phyloP scores from a whole-genome alignment of 2,888 invertebrate species.

The Plutella xylostella region DNA sequence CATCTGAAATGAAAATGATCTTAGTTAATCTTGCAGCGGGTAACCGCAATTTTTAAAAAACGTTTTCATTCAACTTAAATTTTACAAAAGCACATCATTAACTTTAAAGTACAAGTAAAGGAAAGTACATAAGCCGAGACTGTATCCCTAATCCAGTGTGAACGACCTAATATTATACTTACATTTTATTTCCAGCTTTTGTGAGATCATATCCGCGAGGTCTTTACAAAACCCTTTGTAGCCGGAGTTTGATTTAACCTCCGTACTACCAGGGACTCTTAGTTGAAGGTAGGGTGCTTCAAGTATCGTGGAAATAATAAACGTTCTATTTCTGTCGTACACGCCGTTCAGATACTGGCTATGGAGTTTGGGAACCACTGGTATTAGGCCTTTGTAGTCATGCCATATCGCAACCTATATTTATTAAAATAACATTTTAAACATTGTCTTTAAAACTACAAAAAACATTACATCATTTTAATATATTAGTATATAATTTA shows the following conservation, averaged over 20 bases:
- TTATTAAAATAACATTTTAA: not conserved
- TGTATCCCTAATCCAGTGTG: constrained; percentile 7
- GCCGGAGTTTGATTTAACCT: constrained; percentile 76
- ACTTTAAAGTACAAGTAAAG: too few relatives aligned
- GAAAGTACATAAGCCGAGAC: too few relatives aligned
- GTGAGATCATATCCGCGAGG: constrained; percentile 83
- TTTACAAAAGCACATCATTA: too few relatives aligned
- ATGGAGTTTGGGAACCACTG: constrained; percentile 78
- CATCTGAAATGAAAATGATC: constrained; percentile 71
- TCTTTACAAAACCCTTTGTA: constrained; percentile 95
- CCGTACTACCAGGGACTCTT: constrained; percentile 75
- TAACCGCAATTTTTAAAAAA: too few relatives aligned
- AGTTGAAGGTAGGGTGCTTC: constrained; percentile 90
- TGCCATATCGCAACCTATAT: constrained; percentile 88
- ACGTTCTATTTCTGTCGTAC: constrained; percentile 85
- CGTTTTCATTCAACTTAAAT: too few relatives aligned
- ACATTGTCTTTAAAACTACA: not conserved
- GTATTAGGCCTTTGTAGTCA: constrained; percentile 80
- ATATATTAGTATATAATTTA: too few relatives aligned
- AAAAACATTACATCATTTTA: not conserved
- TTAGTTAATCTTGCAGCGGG: too few relatives aligned
- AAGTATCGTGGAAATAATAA: constrained; percentile 86
- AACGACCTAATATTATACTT: constrained; percentile 44
- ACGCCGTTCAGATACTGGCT: constrained; percentile 73
- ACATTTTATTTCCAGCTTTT: constrained; percentile 87